Evolutionary conservation across 2,888 invertebrate genomes (phyloP), one percentile per base, ranked within the genome.

Genomic region (Polyploca ridens): DNA sequence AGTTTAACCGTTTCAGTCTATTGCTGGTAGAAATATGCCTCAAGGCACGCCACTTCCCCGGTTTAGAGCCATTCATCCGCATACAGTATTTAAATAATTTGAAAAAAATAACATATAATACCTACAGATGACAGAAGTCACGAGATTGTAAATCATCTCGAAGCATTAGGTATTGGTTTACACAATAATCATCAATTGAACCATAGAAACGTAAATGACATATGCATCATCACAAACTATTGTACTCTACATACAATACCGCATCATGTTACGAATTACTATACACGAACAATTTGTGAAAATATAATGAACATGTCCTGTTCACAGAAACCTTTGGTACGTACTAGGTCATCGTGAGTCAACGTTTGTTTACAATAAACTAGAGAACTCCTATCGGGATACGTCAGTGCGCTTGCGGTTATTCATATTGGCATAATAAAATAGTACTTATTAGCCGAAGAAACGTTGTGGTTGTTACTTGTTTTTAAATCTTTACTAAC

Each of bases 321-420:
- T 68, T 69, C 66, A 71, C 63, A 69, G 58, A 65, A 68, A 63
- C 33, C 67, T 63, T 41, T 41, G 41, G 41, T 60, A 62, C 66
- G 69, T 78, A 82, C 68, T 74, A 73, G 83, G 83, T 83, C 86
- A 82, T 60, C 63, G 68, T 89, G 88, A 89, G 62, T 89, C 86
- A 88, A 69, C 64, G 67, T 76, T 73, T 84, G 82, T 86, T 83
- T 82, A 83, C 82, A 77, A 64, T 70, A 67, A 70, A 71, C 72
- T 76, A 78, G 76, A 69, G 58, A 66, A 44, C 62, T 63, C 33
- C 38, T 59, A 62, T 63, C 64, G 33, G 49, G 38, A 62, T 46
- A 59, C 63, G 57, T 63, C 63, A 63, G 35, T 49, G 41, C 58
- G 38, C 13, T 61, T 63, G 63, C 38, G 54, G 63, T 58, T 63